These are phyloP conservation scores for Calliopum simillimum DNA, from an alignment of 2,888 invertebrate genomes.

Conservation along the genomic window DNA sequence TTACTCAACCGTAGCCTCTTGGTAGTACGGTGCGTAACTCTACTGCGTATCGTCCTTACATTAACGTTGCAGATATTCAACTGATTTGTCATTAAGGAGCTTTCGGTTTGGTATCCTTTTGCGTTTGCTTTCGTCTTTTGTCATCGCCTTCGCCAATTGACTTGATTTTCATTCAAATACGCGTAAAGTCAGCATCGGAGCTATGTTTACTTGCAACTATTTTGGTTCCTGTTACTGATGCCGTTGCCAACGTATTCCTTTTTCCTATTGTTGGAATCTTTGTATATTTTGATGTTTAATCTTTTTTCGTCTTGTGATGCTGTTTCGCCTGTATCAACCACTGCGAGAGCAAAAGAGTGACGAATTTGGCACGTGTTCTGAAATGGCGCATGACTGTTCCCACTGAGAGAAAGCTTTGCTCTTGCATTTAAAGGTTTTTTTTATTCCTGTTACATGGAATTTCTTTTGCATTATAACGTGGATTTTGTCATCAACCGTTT, in stretches of 20 bases:
- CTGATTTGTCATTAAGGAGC: constrained; percentile 26
- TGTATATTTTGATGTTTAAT: constrained; percentile 15
- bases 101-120: constrained; percentile 27
- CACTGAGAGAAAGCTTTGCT: neutral
- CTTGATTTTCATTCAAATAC: constrained; percentile 11
- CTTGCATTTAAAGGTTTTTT: neutral
- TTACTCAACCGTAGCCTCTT: neutral
- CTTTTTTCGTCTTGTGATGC: neutral
- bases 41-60: neutral
- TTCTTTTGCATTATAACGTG: too few species aligned
- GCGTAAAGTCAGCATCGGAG: neutral
- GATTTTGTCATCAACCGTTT: too few species aligned
- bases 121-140: too few species aligned
- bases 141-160: neutral
- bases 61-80: constrained; percentile 23
- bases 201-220: too few species aligned
- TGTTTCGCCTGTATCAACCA: neutral
- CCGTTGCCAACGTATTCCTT: neutral
- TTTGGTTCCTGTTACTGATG: too few species aligned
- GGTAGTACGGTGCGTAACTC: neutral
- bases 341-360: neutral
- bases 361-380: constrained; percentile 12
- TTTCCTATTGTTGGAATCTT: neutral
- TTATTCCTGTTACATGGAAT: too few species aligned
- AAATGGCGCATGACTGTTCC: constrained; percentile 29